Percentiles rank a stretch among this genome's conserved stretches.
phyloP scores from a whole-genome alignment of 2,888 invertebrate species.

The Hirtodrosophila cameraria region DNA sequence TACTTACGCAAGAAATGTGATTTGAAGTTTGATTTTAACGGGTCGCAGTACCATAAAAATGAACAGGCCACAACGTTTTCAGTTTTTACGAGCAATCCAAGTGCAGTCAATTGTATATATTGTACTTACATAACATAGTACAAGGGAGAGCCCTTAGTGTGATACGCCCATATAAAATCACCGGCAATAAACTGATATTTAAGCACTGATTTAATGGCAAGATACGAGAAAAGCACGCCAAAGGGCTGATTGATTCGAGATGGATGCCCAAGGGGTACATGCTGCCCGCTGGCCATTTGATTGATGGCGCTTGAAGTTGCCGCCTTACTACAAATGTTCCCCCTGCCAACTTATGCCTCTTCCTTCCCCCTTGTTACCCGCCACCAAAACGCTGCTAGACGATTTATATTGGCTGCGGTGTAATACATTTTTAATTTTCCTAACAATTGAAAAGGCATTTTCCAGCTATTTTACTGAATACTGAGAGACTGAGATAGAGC shows the following conservation, averaged over 20 bases:
- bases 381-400: too few relatives aligned
- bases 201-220: constrained; percentile 59
- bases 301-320: constrained; percentile 44
- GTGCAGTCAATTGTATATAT: constrained; percentile 41
- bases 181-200: constrained; percentile 58
- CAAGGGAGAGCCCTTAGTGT: too few relatives aligned
- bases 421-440: constrained; percentile 54
- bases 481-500: constrained; percentile 24
- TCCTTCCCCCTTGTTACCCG: neutral
- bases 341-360: neutral
- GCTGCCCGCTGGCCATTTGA: constrained; percentile 48
- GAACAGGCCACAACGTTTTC: constrained; percentile 35
- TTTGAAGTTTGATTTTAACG: constrained; percentile 15
- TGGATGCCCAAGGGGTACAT: neutral
- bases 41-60: constrained; percentile 32
- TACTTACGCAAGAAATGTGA: constrained; percentile 9
- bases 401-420: constrained; percentile 37
- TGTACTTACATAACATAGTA: constrained; percentile 17
- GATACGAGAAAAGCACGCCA: constrained; percentile 44
- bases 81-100: constrained; percentile 48
- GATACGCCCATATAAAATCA: constrained; percentile 42
- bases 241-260: constrained; percentile 52
- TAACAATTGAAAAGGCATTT: constrained; percentile 32
- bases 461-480: constrained; percentile 25
- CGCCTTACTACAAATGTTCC: constrained; percentile 32